These are phyloP conservation scores for Tipula vernalis DNA, from an alignment of 2,888 invertebrate species.

Conservation along the genomic window DNA sequence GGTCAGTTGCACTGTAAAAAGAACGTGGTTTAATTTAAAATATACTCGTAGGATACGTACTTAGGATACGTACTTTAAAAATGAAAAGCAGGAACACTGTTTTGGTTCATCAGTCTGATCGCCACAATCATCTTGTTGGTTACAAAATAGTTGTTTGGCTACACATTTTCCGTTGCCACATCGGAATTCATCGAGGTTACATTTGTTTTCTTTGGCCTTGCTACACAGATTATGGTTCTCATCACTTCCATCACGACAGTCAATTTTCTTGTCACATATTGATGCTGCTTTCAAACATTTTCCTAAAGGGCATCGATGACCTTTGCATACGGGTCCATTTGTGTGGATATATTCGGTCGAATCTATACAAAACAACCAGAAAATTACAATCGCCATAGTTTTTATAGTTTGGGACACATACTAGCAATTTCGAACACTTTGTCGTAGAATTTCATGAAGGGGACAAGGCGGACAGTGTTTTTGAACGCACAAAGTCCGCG, in stretches of 20 bases:
- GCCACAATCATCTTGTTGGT: conserved; percentile 52
- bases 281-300: conserved; percentile 45
- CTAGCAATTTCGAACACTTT: conserved; percentile 27
- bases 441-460: conserved; percentile 23
- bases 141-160: conserved; percentile 53
- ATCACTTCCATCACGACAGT: conserved; percentile 59
- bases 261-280: conserved; percentile 52
- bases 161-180: conserved; percentile 57
- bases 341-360: conserved; percentile 14
- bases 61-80: conserved; percentile 41
- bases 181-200: conserved; percentile 48
- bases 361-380: neutral
- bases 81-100: conserved; percentile 49
- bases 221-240: conserved; percentile 36
- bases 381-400: neutral
- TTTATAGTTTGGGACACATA: conserved; percentile 16
- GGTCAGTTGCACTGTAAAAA: conserved; percentile 41
- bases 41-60: neutral
- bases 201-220: conserved; percentile 33
- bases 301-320: conserved; percentile 55
- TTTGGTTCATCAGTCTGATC: conserved; percentile 61
- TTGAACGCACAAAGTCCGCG: conserved; percentile 36
- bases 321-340: conserved; percentile 36
- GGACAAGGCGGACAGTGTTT: conserved; percentile 20
- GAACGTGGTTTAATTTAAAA: neutral